phyloP scores from a whole-genome alignment of 2,797 vertebrate species.

The Eremophila alpestris region DNA sequence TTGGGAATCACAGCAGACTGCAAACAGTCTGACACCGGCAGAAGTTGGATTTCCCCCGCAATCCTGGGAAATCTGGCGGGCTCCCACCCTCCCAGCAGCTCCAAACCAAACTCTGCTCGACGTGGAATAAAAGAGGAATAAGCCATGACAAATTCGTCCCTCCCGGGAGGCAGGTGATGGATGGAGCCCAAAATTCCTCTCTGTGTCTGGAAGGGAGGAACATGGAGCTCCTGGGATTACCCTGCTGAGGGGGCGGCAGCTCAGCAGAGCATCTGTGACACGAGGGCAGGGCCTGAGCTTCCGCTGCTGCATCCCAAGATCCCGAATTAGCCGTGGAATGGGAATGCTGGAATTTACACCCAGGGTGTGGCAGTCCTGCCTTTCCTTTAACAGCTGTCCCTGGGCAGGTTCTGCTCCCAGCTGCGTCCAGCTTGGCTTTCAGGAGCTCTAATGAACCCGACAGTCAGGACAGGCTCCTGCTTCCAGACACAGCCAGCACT shows the following conservation, averaged over 20 bases:
- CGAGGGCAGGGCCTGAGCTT: not conserved
- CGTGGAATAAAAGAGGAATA: fast-evolving
- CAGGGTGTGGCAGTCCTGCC: not conserved
- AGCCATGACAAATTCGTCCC: fast-evolving
- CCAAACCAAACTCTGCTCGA: not conserved
- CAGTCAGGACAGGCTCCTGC: not conserved
- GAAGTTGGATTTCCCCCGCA: not conserved
- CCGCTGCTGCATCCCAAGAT: not conserved
- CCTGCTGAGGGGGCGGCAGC: not conserved
- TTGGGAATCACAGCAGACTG: not conserved
- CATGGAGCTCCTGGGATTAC: not conserved
- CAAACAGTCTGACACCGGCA: conserved; percentile 27
- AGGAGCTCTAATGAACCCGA: fast-evolving
- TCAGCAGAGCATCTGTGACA: not conserved
- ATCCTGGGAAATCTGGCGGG: not conserved
- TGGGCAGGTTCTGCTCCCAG: conserved; percentile 19
- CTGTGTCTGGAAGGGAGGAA: not conserved
- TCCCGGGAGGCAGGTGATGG: not conserved
- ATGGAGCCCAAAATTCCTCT: not conserved
- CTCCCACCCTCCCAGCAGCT: not conserved
- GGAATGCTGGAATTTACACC: not conserved
- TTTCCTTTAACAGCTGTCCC: not conserved
- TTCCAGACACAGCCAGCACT: not conserved
- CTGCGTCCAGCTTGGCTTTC: not conserved
- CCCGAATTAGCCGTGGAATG: not conserved